Conservation (phyloP, 2,888 invertebrate genomes). For the Chrysolina americana region DNA sequence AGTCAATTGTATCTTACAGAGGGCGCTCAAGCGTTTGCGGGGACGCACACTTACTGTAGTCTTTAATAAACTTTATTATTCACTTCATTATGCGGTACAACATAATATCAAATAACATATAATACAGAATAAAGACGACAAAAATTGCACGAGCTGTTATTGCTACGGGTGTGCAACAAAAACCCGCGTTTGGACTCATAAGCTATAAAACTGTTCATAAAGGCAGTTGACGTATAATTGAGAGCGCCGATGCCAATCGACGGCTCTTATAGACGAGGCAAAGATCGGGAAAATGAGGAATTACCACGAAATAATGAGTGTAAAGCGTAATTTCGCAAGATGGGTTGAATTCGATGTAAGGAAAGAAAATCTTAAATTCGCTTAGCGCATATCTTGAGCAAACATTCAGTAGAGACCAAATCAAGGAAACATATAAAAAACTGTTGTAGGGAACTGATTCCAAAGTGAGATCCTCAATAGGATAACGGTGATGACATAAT, state of each 20-base stretch:
- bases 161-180: constrained; percentile 45
- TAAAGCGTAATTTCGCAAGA: constrained; percentile 1
- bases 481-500: too few relatives aligned
- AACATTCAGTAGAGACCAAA: too few relatives aligned
- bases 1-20: constrained; percentile 46
- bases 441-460: too few relatives aligned
- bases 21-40: constrained; percentile 65
- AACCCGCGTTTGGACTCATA: constrained; percentile 54
- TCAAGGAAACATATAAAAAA: too few relatives aligned
- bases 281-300: constrained; percentile 1
- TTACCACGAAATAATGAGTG: background rate
- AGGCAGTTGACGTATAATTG: constrained; percentile 48
- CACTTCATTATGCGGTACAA: constrained; percentile 50
- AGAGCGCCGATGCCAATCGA: constrained; percentile 43
- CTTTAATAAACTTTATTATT: constrained; percentile 58
- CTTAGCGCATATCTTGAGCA: background rate
- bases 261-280: constrained; percentile 4
- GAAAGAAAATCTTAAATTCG: background rate
- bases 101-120: constrained; percentile 53
- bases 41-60: constrained; percentile 55
- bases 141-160: constrained; percentile 31
- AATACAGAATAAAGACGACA: constrained; percentile 47
- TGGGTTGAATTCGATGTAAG: background rate
- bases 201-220: constrained; percentile 54
- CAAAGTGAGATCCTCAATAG: too few relatives aligned